Evolutionary conservation across 2,888 invertebrate species (phyloP).

Genomic region (Suillia variegata): DNA sequence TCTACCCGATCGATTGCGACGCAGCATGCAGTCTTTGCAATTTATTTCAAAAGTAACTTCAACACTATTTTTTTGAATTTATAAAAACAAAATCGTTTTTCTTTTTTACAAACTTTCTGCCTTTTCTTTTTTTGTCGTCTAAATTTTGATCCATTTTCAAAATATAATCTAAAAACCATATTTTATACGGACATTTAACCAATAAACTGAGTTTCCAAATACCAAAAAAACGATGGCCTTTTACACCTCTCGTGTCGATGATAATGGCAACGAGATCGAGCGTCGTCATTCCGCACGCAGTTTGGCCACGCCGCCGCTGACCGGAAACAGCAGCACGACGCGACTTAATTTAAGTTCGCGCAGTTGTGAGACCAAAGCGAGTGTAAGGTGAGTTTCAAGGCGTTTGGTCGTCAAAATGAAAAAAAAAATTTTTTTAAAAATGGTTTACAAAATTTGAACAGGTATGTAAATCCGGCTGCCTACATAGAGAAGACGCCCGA

Average conservation of each 20-base stretch:
- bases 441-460: slow-evolving; percentile 21
- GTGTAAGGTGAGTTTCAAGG: background rate
- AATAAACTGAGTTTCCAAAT: too few relatives aligned
- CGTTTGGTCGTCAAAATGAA: background rate
- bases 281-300: slow-evolving; percentile 31
- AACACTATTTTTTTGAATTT: slow-evolving; percentile 7
- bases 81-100: too few relatives aligned
- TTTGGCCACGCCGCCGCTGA: slow-evolving; percentile 22
- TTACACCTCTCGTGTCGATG: slow-evolving; percentile 40
- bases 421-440: background rate
- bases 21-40: too few relatives aligned
- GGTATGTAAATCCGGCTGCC: slow-evolving; percentile 40
- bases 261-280: slow-evolving; percentile 36
- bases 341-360: slow-evolving; percentile 30
- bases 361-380: slow-evolving; percentile 25
- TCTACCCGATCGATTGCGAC: too few relatives aligned
- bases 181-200: slow-evolving; percentile 15
- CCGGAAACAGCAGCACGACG: slow-evolving; percentile 11
- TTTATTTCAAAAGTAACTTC: slow-evolving; percentile 14
- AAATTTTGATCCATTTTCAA: slow-evolving; percentile 20
- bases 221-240: too few relatives aligned
- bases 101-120: too few relatives aligned
- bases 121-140: slow-evolving; percentile 11
- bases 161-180: background rate
- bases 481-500: slow-evolving; percentile 34